Conservation (phyloP, 2,113 vertebrate species). For the Crocuta crocuta region DNA sequence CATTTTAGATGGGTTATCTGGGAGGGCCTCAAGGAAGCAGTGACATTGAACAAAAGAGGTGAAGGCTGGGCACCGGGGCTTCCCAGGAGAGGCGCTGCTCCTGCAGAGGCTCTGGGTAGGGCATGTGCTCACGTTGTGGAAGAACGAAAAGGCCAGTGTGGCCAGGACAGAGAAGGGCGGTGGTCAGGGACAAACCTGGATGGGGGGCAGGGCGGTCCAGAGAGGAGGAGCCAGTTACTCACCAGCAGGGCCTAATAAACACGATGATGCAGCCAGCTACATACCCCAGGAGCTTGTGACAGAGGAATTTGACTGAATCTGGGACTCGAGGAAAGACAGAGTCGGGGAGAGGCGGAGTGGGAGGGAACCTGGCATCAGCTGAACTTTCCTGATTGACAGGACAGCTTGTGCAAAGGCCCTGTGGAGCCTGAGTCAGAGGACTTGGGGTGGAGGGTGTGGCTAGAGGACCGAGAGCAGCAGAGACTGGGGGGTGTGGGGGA, state of each 20-base stretch:
- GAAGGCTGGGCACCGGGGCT: background rate
- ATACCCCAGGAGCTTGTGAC: background rate
- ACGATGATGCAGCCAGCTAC: background rate
- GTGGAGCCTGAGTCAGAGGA: background rate
- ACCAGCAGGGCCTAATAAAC: background rate
- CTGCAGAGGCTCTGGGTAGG: background rate
- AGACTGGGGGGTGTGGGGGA: background rate
- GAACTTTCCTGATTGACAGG: background rate
- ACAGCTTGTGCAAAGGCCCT: background rate
- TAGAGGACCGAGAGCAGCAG: rapidly evolving
- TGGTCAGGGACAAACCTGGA: background rate
- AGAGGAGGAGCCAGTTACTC: background rate
- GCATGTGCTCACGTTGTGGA: rapidly evolving
- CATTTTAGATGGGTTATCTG: too few species aligned
- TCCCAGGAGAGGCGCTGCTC: background rate
- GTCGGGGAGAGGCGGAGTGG: background rate
- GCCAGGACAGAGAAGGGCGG: background rate
- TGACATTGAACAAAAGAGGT: background rate
- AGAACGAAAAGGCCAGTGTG: background rate
- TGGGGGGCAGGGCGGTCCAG: background rate
- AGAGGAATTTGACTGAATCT: background rate
- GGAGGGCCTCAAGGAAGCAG: background rate
- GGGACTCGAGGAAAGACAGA: background rate
- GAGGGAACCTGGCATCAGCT: too few species aligned
- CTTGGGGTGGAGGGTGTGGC: rapidly evolving